Evolutionary conservation across 2,888 invertebrate species (phyloP).

Genomic region (Athetis lepigone): DNA sequence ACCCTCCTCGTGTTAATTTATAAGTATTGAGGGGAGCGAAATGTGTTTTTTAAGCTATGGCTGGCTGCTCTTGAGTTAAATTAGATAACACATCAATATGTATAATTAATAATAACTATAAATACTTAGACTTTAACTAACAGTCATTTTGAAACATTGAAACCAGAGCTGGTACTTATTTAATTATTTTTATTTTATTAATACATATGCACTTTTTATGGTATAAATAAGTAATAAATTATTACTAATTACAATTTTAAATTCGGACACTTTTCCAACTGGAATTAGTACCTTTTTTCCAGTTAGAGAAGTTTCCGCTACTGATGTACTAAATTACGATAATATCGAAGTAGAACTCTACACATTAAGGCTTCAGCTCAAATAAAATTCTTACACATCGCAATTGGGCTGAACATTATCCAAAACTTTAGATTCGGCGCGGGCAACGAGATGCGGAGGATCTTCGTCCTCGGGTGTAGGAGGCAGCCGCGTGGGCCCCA

Average conservation of each 20-base stretch:
- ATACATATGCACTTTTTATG: background rate
- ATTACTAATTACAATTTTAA: no score
- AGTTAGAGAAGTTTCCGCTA: constrained; percentile 14
- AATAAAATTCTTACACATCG: constrained; percentile 76
- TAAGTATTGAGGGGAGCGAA: constrained; percentile 1
- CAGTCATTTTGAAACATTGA: no score
- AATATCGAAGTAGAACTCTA: constrained; percentile 53
- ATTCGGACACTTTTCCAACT: constrained; percentile 17
- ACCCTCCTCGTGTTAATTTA: constrained; percentile 21
- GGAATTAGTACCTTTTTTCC: constrained; percentile 9
- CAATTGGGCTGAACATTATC: constrained; percentile 71
- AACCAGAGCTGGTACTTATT: no score
- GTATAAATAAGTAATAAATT: no score
- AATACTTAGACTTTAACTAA: no score
- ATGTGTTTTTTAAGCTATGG: background rate
- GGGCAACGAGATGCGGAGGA: constrained; percentile 68
- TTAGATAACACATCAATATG: no score
- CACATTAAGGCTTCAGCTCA: constrained; percentile 25
- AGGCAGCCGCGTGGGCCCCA: constrained; percentile 86
- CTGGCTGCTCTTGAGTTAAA: background rate
- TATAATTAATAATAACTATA: no score
- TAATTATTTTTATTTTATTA: background rate
- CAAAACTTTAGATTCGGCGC: constrained; percentile 73
- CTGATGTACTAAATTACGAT: constrained; percentile 33
- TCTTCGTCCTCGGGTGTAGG: constrained; percentile 86